Base-by-base conservation (phyloP, 2,888 invertebrate species). In the Nomada ferruginata region DNA sequence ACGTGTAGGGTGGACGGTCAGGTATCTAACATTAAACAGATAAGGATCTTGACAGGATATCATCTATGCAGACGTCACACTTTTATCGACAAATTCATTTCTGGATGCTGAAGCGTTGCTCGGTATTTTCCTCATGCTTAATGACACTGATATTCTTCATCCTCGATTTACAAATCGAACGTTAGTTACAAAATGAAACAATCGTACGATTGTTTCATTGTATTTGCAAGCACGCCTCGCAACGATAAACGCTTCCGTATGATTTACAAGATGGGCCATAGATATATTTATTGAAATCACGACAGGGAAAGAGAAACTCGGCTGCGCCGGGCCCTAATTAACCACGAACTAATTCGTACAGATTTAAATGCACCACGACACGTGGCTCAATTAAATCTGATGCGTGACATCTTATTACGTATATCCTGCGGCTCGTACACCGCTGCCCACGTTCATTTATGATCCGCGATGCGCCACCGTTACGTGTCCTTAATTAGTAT, bases 11-110 rank as follows among this genome's bases (percentile, higher is more conserved):
- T 20, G 20, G 20, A 20, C 20, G 20, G 20, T 20, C 20, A 20
- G 20, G 20, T 20, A 20, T 20, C 20, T 20, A 20, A 20, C 20
- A 20, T 20, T 81, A 76, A 82, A 50, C 66, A 53, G 83, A 83
- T 83, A 82, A 64, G 71, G 68, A 78, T 82, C 71, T 42, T 47
- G 66, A 20, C 65, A 64, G 23, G 47, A 29, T 52, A 55, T 44
- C 11, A 47, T n/a, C 15, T 23, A 68, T 42, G 26, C 47, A 69
- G 61, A 47, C 61, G 23, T 68, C 52, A 26, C 71, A 47, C 15
- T 42, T 23, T 57, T 52, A 69, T 69, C 52, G n/a, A 29, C 50
- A 52, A 42, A 80, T 63, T 63, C 63, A 79, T 73, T 47, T 65
- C 23, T 2, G 42, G 13, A 9, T 9, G 9, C 13, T 42, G 23